These are phyloP conservation scores for Oxycera nigricornis DNA, from an alignment of 2,888 invertebrate genomes.

Conservation along the genomic window DNA sequence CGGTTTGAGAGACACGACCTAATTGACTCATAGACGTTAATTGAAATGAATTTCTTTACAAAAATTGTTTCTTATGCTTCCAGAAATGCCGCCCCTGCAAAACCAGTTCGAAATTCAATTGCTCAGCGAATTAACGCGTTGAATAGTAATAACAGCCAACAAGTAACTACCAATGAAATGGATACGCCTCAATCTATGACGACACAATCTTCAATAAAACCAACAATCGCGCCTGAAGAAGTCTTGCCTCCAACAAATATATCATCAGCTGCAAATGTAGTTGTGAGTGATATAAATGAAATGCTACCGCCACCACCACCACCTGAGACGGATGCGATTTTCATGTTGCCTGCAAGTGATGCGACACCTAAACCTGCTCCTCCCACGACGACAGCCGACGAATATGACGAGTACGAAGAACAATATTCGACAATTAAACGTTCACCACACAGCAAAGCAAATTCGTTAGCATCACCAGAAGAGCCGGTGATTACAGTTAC, in stretches of 20 bases:
- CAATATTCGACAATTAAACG: constrained; percentile 77
- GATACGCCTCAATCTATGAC: not conserved
- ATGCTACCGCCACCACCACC: not conserved
- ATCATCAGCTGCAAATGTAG: not conserved
- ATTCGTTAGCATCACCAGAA: constrained; percentile 61
- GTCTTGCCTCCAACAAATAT: not conserved
- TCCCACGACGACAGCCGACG: constrained; percentile 48
- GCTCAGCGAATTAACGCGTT: constrained; percentile 70
- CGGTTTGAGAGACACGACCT: too few species aligned
- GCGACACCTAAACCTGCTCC: not conserved
- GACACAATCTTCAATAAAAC: not conserved
- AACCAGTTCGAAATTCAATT: constrained; percentile 72
- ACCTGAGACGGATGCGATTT: not conserved
- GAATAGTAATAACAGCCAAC: constrained; percentile 53
- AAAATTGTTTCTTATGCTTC: constrained; percentile 39
- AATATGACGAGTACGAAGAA: constrained; percentile 71
- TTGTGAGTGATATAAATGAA: not conserved
- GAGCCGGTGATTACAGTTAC: constrained; percentile 49
- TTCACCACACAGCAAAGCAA: constrained; percentile 69
- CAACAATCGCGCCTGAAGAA: not conserved
- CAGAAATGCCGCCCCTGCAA: constrained; percentile 65
- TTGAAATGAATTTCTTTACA: not conserved
- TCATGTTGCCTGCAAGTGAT: not conserved
- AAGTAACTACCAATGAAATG: constrained; percentile 49
- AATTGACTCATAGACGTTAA: not conserved